These are phyloP conservation scores for Pampusana beccarii DNA, from an alignment of 2,113 vertebrate genomes.

Conservation along the genomic window DNA sequence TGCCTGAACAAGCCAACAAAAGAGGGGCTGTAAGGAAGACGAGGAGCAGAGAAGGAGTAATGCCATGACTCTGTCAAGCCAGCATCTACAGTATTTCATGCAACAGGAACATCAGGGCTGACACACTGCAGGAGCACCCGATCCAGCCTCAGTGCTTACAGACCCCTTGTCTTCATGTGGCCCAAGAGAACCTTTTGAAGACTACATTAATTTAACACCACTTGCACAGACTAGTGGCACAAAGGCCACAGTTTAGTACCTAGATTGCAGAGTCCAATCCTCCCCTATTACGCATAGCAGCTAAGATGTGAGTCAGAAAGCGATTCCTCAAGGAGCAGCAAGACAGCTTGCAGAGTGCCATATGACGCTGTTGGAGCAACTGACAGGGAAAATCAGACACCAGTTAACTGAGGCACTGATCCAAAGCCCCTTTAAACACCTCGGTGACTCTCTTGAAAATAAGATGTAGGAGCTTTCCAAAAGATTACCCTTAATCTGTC, in stretches of 20 bases:
- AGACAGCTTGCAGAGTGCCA: slow-evolving; percentile 8
- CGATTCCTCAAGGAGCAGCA: neutral
- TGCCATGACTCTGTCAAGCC: neutral
- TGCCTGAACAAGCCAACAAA: neutral
- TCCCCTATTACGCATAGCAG: neutral
- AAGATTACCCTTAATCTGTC: slow-evolving; percentile 68
- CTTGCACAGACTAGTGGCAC: neutral
- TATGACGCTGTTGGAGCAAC: neutral
- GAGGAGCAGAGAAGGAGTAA: neutral
- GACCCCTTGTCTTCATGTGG: neutral
- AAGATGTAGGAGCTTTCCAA: slow-evolving; percentile 48
- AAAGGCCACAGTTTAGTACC: neutral
- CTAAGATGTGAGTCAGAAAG: neutral
- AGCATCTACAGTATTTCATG: rapidly evolving
- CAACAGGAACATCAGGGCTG: neutral
- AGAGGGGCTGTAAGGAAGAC: neutral
- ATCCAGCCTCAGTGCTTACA: neutral
- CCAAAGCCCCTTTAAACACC: slow-evolving; percentile 65
- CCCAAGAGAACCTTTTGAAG: neutral
- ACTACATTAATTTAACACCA: neutral
- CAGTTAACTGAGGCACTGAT: slow-evolving; percentile 41
- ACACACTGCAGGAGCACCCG: neutral
- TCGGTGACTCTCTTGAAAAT: slow-evolving; percentile 46
- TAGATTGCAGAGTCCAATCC: neutral
- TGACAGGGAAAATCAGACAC: slow-evolving; percentile 49